Base-by-base conservation (phyloP, 2,113 vertebrate species). In the Patagioenas fasciata region DNA sequence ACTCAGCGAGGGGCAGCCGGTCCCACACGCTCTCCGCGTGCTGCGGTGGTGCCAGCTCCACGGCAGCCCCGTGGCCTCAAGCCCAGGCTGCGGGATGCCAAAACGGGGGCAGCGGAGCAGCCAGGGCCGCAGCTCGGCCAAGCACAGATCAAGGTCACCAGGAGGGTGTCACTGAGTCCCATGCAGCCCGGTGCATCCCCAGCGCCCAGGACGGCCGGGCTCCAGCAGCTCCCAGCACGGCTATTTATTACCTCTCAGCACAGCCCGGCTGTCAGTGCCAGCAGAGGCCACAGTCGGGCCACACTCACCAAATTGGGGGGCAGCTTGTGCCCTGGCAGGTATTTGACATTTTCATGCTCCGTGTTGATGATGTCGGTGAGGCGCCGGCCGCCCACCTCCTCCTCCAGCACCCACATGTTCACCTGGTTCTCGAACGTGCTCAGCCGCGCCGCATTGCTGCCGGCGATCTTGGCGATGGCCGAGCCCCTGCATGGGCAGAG, bases 361-460 rank as follows among this genome's bases (percentile, higher is more conserved):
- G 97, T 98, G 97, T 99, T 99, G 97, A 99, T 99, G 98, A 99
- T 99, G 80, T 99, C 99, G 0, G 99, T 99, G 93, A 99, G 99
- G 50, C 98, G 99, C 62, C 98, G 98, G 38, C 98, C 98, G 1
- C 95, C 97, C 53, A 99, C 95, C 61, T 97, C 98, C 97, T 99
- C 99, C 96, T 99, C 98, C 80, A 99, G 99, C 96, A 99, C 99
- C 99, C 99, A 99, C 99, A 99, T 99, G 92, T 96, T 98, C 92
- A 99, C 99, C 6, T 93, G 97, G 11, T 67, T 98, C 92, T 99
- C 98, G 71, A 99, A 99, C 80, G 38, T 90, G 96, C 98, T 96
- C 91, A 98, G 97, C 93, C 97, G 97, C 14, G 97, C 99, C 9
- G 98, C 97, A 29, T 99, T 99, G 94, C 93, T 96, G 12, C 99